Evolutionary conservation across 2,113 vertebrate species (phyloP).

Genomic region (Phaethon lepturus): DNA sequence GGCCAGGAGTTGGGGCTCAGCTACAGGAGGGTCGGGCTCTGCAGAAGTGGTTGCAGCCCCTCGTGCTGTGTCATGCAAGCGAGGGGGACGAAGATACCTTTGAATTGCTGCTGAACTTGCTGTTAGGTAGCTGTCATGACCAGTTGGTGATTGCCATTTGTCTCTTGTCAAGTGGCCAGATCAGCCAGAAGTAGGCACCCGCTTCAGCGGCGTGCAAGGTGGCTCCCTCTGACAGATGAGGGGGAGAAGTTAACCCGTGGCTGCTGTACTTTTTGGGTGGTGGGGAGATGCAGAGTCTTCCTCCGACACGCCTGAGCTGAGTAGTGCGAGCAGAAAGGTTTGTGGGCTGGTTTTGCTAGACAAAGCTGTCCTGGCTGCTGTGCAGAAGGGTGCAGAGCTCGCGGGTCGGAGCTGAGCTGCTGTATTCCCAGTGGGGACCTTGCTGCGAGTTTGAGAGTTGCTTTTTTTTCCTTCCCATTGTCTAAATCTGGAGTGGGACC

Average conservation of each 20-base stretch:
- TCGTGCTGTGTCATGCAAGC: not conserved
- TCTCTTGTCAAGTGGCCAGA: not conserved
- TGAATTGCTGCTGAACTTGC: not conserved
- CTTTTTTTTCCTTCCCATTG: not conserved
- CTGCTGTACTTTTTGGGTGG: not conserved
- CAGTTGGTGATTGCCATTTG: not conserved
- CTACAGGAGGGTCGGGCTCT: not conserved
- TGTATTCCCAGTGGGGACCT: not conserved
- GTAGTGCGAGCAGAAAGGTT: not conserved
- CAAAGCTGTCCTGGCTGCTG: not conserved
- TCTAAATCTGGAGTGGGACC: not conserved
- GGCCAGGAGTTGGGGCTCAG: not conserved
- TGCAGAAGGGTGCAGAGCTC: not conserved
- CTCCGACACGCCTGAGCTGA: not conserved
- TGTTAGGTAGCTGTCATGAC: not conserved
- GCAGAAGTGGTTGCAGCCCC: not conserved
- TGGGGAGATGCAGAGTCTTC: not conserved
- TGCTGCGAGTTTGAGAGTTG: not conserved
- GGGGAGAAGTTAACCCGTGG: not conserved
- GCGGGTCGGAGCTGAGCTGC: not conserved
- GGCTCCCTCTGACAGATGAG: not conserved
- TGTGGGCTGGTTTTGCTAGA: not conserved
- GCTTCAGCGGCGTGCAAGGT: not conserved
- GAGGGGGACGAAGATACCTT: not conserved
- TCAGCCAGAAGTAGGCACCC: not conserved